Conservation (phyloP, 2,113 vertebrate genomes). For the Murina feae region DNA sequence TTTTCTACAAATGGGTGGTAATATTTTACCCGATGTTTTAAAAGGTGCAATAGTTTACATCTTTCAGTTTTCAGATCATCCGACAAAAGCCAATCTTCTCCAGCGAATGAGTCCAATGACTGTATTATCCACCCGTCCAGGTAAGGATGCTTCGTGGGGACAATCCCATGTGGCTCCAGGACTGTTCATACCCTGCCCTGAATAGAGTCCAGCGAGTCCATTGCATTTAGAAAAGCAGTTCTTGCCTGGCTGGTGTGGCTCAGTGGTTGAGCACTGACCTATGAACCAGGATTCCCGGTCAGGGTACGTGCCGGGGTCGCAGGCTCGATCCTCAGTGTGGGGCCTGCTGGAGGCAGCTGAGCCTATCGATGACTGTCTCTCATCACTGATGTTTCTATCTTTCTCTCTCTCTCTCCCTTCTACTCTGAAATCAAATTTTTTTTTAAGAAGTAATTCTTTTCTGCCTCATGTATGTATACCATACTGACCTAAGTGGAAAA, state of each 20-base stretch:
- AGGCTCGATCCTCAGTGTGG: too few relatives aligned
- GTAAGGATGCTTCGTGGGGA: background rate
- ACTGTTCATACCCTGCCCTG: background rate
- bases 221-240: background rate
- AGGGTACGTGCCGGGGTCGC: too few relatives aligned
- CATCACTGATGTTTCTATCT: too few relatives aligned
- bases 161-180: background rate
- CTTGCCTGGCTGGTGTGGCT: background rate
- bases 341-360: too few relatives aligned
- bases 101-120: background rate
- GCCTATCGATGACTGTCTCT: too few relatives aligned
- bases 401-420: too few relatives aligned
- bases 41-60: background rate
- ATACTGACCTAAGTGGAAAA: too few relatives aligned
- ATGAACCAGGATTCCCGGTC: too few relatives aligned
- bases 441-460: too few relatives aligned
- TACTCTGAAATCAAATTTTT: too few relatives aligned
- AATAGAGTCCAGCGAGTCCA: background rate
- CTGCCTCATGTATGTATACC: too few relatives aligned
- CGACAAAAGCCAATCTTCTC: background rate
- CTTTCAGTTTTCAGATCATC: background rate
- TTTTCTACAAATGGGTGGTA: background rate
- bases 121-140: background rate
- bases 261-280: too few relatives aligned
- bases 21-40: background rate